These are phyloP conservation scores for Amblyornis subalaris DNA, from an alignment of 2,113 vertebrate species.

Conservation along the genomic window DNA sequence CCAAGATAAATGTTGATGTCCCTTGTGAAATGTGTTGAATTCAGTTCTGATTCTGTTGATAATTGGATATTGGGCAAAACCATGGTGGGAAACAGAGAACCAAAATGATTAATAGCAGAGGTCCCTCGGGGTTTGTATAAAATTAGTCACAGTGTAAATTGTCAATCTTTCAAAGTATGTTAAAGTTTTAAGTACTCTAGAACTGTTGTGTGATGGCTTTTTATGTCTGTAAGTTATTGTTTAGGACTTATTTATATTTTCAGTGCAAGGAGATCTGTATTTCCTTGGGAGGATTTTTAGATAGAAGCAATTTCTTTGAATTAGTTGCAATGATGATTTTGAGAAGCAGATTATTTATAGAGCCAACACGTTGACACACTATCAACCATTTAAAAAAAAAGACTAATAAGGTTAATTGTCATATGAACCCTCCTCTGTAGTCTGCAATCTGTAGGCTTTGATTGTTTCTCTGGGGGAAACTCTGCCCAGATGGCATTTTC, in stretches of 20 bases:
- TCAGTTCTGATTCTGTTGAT: slow-evolving; percentile 21
- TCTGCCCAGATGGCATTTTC: slow-evolving; percentile 96
- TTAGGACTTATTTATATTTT: neutral
- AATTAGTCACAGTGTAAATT: neutral
- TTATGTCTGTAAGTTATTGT: neutral
- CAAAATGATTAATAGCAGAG: neutral
- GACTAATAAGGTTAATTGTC: slow-evolving; percentile 99
- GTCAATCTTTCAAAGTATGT: neutral
- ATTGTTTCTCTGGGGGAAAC: slow-evolving; percentile 86
- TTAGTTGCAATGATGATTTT: slow-evolving; percentile 53
- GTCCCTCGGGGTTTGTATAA: neutral
- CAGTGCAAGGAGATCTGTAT: neutral
- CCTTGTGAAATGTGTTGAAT: slow-evolving; percentile 26
- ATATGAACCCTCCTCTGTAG: slow-evolving; percentile 90
- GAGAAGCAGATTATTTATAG: slow-evolving; percentile 73
- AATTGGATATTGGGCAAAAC: neutral
- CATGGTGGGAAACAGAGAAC: neutral
- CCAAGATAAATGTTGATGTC: neutral
- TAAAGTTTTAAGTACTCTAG: neutral
- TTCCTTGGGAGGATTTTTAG: slow-evolving; percentile 35
- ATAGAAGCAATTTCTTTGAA: slow-evolving; percentile 28
- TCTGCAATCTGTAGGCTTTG: slow-evolving; percentile 81
- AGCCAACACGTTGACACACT: slow-evolving; percentile 77
- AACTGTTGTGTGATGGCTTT: neutral
- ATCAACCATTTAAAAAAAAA: slow-evolving; percentile 69